Evolutionary conservation across 2,888 invertebrate genomes (phyloP), one percentile per base, ranked within the genome.

Genomic region (Drosophila formosana): DNA sequence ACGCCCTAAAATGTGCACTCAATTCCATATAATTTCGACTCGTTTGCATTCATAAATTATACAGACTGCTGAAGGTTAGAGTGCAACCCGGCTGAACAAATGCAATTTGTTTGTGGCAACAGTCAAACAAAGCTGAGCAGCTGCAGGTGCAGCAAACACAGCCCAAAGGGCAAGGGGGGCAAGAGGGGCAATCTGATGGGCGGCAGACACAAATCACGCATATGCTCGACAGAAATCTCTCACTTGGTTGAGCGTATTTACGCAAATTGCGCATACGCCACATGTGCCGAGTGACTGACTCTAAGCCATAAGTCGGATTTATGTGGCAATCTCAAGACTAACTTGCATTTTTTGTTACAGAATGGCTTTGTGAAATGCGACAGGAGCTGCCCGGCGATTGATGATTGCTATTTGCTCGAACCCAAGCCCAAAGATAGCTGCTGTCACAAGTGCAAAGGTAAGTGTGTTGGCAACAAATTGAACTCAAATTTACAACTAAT

Each of bases 351-450:
- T 4, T 23, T 9, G 11, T 94, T 94, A 11, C 95, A 98, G 97
- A 96, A 96, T 93, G 96, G 97, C 55, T 96, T 96, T 91, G 97
- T 97, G 56, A 96, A 97, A 92, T 98, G 98, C 91, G 94, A 94
- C 78, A 95, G 94, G 87, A 93, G 94, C 92, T 98, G 98, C 92
- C 97, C 97, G 60, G 94, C 95, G 83, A 95, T 96, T 89, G 96
- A 97, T 80, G 97, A 97, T 78, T 98, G 98, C 89, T 97, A 96
- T 88, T 95, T 97, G 92, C 93, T 92, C 62, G 92, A 93, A 66
- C 79, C 95, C 80, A 95, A 96, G 92, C 95, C 95, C 43, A 94
- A 95, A 51, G 95, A 95, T 82, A 95, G 95, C 46, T 97, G 97
- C 92, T 97, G 97, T 90, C 95, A 95, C 76, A 95, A 95, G 89